Evolutionary conservation across 2,113 vertebrate species (phyloP).

Genomic region (Edolisoma coerulescens): DNA sequence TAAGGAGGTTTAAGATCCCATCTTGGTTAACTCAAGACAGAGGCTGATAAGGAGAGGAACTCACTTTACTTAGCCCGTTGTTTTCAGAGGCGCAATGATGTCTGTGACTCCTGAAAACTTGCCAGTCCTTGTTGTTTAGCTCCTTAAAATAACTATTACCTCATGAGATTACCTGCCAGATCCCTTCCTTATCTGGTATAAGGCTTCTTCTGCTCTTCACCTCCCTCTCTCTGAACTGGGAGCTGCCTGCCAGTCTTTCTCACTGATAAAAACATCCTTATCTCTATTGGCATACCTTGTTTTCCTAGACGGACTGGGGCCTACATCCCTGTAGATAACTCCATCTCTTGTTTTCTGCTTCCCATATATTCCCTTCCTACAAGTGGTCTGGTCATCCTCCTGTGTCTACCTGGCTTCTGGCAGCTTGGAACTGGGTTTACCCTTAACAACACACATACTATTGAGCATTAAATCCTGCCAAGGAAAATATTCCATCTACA

Average conservation of each 20-base stretch:
- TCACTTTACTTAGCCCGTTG: background rate
- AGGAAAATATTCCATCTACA: background rate
- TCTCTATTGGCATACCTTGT: background rate
- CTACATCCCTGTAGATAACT: background rate
- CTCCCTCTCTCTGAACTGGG: background rate
- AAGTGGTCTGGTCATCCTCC: background rate
- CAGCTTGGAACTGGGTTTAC: background rate
- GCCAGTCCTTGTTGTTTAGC: background rate
- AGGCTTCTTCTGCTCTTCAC: background rate
- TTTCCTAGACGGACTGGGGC: background rate
- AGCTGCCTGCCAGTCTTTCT: background rate
- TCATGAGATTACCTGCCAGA: background rate
- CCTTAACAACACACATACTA: background rate
- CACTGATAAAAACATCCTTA: background rate
- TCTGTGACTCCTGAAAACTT: background rate
- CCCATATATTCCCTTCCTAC: background rate
- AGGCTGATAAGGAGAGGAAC: background rate
- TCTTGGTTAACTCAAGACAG: background rate
- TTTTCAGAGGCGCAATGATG: background rate
- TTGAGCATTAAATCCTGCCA: background rate
- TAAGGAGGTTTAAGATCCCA: background rate
- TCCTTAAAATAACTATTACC: background rate
- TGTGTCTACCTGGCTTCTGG: background rate
- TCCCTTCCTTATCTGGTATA: background rate
- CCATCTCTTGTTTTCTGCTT: background rate